Base-by-base conservation (phyloP, 2,113 vertebrate species). In the Eidolon helvum region DNA sequence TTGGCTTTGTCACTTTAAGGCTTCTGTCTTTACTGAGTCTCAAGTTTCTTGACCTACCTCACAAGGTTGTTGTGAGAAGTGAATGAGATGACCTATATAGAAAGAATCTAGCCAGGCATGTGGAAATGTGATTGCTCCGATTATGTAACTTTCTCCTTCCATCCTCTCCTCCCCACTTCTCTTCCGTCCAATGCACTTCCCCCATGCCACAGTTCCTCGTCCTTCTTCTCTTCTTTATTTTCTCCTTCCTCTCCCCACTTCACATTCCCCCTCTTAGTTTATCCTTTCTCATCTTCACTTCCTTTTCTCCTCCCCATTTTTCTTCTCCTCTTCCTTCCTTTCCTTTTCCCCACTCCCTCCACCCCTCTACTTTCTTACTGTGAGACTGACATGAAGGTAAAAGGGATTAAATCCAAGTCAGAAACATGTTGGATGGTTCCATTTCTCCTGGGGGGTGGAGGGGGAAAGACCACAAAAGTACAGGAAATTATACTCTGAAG, bases 331-430 rank as follows among this genome's bases (percentile, higher is more conserved):
- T 59, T n/a, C 22, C 28, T 9, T 22, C 8, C 21, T 16, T n/a
- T 9, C 28, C 15, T 26, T 19, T 38, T 22, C 7, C 30, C 35
- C 28, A 40, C 10, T 21, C 12, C 43, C 50, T 21, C 50, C 22
- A 68, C 18, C 45, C 28, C 50, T 53, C 45, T 65, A 18, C 18
- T 94, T 53, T 69, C 53, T 77, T 65, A 77, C 68, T n/a, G 7
- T 16, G 59, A 95, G n/a, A 91, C 53, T 79, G 66, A 84, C 21
- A 24, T 15, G 12, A 53, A 28, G 24, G n/a, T 68, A 40, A 84
- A 35, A 91, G 66, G 38, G 45, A 74, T 94, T 77, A 93, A 90
- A 95, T 57, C 48, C 55, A 95, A 82, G 22, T 95, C 83, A 69
- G 57, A 71, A 84, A 65, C n/a, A 63, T 63, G 40, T 65, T n/a